Conservation (phyloP, 2,113 vertebrate genomes). For the Apeltes quadracus region DNA sequence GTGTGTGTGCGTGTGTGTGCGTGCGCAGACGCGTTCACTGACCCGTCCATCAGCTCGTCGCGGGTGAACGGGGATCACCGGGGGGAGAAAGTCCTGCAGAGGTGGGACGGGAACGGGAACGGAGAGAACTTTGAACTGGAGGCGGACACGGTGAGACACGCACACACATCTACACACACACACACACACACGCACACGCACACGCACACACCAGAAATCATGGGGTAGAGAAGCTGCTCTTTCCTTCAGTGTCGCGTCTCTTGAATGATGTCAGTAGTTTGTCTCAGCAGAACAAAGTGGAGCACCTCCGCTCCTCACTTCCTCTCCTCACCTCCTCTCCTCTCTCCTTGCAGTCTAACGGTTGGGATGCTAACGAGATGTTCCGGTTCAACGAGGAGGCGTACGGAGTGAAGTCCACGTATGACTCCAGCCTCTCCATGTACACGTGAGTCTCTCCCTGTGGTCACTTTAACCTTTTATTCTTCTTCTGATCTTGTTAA, state of each 20-base stretch:
- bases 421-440: constrained; percentile 87
- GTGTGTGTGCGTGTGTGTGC: neutral
- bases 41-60: constrained; percentile 82
- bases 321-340: too few relatives aligned
- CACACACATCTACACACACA: neutral
- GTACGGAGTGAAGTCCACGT: constrained; percentile 89
- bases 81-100: constrained; percentile 87
- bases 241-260: too few relatives aligned
- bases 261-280: too few relatives aligned
- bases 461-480: too few relatives aligned
- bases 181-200: neutral
- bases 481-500: too few relatives aligned
- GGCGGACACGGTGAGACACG: constrained; percentile 78
- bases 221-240: too few relatives aligned
- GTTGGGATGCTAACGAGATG: constrained; percentile 91
- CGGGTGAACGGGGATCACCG: constrained; percentile 88
- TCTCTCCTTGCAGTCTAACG: constrained; percentile 80
- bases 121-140: constrained; percentile 88
- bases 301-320: too few relatives aligned
- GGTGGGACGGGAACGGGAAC: constrained; percentile 88
- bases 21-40: constrained; percentile 84
- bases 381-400: constrained; percentile 89
- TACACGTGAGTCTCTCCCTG: constrained; percentile 83
- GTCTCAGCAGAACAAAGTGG: too few relatives aligned
- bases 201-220: neutral